phyloP scores from a whole-genome alignment of 37 sponge, comb jelly and placozoan genomes.

The Halichondria panicea region DNA sequence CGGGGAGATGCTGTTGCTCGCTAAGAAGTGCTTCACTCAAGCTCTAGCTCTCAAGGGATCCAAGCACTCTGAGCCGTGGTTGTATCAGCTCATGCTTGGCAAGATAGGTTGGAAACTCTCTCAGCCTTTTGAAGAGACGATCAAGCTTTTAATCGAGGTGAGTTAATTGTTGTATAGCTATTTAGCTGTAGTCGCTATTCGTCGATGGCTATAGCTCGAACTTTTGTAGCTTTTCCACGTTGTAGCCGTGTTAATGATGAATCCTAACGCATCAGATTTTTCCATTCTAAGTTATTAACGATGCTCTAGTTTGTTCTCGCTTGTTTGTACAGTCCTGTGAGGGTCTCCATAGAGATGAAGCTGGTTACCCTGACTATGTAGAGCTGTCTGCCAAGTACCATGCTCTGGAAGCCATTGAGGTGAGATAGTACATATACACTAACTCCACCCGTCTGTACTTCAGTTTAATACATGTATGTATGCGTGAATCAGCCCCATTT shows the following conservation, averaged over 20 bases:
- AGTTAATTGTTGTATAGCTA: background rate
- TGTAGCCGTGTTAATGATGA: too few relatives aligned
- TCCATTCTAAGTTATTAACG: too few relatives aligned
- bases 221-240: too few relatives aligned
- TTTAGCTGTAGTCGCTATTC: too few relatives aligned
- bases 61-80: slow-evolving; percentile 53
- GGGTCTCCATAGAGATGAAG: slow-evolving; percentile 33
- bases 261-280: too few relatives aligned
- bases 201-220: too few relatives aligned
- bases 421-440: too few relatives aligned
- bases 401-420: slow-evolving; percentile 63
- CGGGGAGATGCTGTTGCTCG: slow-evolving; percentile 8
- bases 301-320: background rate
- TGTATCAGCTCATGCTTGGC: slow-evolving; percentile 52
- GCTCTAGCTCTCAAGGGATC: slow-evolving; percentile 40
- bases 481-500: too few relatives aligned
- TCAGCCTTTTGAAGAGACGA: background rate
- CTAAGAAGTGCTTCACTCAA: slow-evolving; percentile 33
- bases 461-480: too few relatives aligned
- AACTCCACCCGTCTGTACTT: too few relatives aligned
- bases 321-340: slow-evolving; percentile 20
- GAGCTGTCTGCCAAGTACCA: slow-evolving; percentile 39
- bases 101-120: slow-evolving; percentile 44
- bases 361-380: slow-evolving; percentile 40
- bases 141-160: slow-evolving; percentile 43